These are phyloP conservation scores for Acipenser oxyrinchus DNA, from an alignment of 2,797 vertebrate genomes.

Conservation along the genomic window DNA sequence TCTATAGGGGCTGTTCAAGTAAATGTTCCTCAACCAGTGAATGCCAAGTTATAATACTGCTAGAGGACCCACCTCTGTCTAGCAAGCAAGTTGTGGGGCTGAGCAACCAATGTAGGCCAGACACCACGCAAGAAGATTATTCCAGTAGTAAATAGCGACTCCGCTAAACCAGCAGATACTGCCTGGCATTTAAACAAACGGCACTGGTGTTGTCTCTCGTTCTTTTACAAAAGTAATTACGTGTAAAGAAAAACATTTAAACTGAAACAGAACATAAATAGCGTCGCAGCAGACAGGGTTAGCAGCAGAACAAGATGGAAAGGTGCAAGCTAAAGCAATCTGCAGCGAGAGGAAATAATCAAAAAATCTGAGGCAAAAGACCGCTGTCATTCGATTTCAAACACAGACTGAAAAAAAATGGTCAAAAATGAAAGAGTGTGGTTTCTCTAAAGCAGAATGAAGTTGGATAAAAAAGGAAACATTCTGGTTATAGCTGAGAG, in stretches of 20 bases:
- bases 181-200: neutral
- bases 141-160: no score
- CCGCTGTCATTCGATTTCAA: neutral
- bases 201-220: conserved; percentile 17
- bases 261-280: conserved; percentile 25
- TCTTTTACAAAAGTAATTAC: conserved; percentile 23
- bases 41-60: no score
- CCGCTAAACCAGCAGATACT: neutral
- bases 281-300: conserved; percentile 22
- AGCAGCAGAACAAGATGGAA: conserved; percentile 29
- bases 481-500: no score
- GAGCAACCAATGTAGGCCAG: no score
- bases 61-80: no score
- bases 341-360: conserved; percentile 41
- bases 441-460: neutral
- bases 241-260: conserved; percentile 21
- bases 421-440: neutral
- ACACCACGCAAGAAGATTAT: no score
- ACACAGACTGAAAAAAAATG: neutral
- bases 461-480: neutral
- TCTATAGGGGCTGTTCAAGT: no score
- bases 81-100: no score
- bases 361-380: conserved; percentile 40
- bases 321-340: conserved; percentile 42
- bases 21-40: no score